phyloP scores from a whole-genome alignment of 2,888 invertebrate species.

The Ophion slaviceki region DNA sequence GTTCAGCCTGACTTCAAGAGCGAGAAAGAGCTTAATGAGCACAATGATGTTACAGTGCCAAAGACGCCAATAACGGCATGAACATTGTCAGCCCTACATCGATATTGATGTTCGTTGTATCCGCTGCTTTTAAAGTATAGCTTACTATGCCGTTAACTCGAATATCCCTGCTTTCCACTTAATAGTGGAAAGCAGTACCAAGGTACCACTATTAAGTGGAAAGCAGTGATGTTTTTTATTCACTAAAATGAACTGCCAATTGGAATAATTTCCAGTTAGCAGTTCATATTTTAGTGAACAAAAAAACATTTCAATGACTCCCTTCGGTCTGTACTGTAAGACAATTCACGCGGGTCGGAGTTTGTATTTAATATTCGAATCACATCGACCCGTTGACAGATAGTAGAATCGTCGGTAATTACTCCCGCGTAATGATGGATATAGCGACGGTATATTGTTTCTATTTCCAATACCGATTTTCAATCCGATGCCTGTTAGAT shows the following conservation, averaged over 20 bases:
- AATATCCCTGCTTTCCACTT: background rate
- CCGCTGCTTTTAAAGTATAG: background rate
- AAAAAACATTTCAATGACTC: background rate
- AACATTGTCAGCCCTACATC: too few relatives aligned
- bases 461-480: background rate
- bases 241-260: too few relatives aligned
- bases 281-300: background rate
- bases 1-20: too few relatives aligned
- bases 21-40: too few relatives aligned
- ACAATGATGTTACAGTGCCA: too few relatives aligned
- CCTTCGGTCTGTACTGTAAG: background rate
- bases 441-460: background rate
- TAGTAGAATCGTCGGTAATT: background rate
- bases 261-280: slow-evolving; percentile 3
- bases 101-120: background rate
- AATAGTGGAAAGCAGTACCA: background rate
- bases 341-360: background rate
- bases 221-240: too few relatives aligned
- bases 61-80: too few relatives aligned
- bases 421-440: background rate
- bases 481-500: background rate
- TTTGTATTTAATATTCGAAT: background rate
- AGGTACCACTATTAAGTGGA: too few relatives aligned
- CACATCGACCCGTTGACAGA: background rate
- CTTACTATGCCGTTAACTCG: background rate